Base-by-base conservation (phyloP, 2,113 vertebrate genomes). In the Aramus guarauna region DNA sequence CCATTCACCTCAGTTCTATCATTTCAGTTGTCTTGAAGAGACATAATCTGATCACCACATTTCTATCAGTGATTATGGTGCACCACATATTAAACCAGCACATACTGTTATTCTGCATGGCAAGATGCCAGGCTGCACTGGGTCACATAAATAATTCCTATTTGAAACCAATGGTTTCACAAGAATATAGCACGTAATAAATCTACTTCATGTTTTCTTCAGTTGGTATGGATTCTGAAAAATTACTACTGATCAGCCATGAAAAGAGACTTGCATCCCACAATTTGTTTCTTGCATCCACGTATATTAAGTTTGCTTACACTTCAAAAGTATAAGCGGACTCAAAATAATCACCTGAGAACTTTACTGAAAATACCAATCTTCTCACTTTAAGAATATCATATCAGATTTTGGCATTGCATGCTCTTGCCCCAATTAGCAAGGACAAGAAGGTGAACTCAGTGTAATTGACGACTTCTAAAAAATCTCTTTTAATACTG, bases 401-500 rank as follows among this genome's bases (percentile, higher is more conserved):
- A 0, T 22, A 64, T n/a, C 52, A 60, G 69, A 81, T 78, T 86
- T 72, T 81, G 84, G 34, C 58, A 85, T 26, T 36, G 30, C 63
- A 62, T 27, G 36, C 39, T 62, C 72, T 48, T 41, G 55, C 17
- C 30, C 58, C 59, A 87, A 53, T 87, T 78, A 95, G 69, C 45
- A 89, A 94, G 64, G 83, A 75, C 68, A 92, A 74, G 76, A 83
- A 89, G 29, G 56, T 91, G 69, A 96, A 94, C 62, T 66, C 6
- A 0, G 34, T 56, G 13, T 83, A 95, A 84, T 0, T 72, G 62
- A 80, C 14, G 4, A 15, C 47, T 78, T 88, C 53, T 62, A 92
- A 94, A 92, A 92, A 94, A 75, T 39, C 56, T 69, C 47, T 71
- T 72, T 58, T 64, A 75, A 94, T 75, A 68, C 36, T 85, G 13